phyloP scores from a whole-genome alignment of 53 echinoderm and acorn worm genomes.

The Echinometra lucunter region DNA sequence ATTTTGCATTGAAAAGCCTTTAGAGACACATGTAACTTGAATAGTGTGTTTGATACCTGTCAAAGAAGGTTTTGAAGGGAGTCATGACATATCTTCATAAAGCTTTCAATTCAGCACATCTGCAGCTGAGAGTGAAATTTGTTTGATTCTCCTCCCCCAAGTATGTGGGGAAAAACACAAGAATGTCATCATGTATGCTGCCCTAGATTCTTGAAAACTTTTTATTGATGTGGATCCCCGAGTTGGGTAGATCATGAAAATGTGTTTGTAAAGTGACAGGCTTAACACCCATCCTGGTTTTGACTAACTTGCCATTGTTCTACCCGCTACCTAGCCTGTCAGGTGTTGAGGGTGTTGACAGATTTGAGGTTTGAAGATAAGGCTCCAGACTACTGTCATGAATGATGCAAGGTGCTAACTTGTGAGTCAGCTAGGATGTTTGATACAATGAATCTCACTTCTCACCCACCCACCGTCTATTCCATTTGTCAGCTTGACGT shows the following conservation, averaged over 20 bases:
- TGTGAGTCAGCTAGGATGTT: background rate
- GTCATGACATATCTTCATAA: no score
- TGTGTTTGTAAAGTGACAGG: background rate
- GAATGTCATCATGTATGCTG: background rate
- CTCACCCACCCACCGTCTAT: background rate
- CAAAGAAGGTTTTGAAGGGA: background rate
- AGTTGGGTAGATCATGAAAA: background rate
- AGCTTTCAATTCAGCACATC: background rate
- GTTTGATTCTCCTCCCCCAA: background rate
- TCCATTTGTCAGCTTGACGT: background rate
- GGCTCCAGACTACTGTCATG: background rate
- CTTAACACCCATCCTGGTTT: background rate
- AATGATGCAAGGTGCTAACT: background rate
- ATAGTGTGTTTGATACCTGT: no score
- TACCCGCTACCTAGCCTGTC: background rate
- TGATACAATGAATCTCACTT: background rate
- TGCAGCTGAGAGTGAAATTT: background rate
- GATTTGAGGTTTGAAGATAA: background rate
- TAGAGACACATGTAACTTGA: no score
- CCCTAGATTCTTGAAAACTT: background rate
- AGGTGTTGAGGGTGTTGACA: background rate
- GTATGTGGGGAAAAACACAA: background rate
- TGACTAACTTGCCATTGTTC: slow-evolving; percentile 6
- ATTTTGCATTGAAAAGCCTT: no score
- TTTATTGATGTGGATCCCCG: background rate